Conservation (phyloP, 2,113 vertebrate species). For the Panurus biarmicus region DNA sequence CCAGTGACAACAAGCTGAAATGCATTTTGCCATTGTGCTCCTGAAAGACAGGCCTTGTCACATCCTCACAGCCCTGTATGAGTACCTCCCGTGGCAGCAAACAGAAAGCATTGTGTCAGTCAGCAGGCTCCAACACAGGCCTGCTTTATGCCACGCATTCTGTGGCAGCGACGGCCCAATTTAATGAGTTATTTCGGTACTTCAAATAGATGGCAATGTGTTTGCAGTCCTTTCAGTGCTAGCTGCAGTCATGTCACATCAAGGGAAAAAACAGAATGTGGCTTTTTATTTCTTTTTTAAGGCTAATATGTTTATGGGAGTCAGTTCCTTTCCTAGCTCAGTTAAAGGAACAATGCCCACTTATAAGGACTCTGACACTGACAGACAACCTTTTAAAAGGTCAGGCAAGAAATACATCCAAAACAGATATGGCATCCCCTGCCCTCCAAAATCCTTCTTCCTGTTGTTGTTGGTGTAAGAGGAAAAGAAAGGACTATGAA, state of each 20-base stretch:
- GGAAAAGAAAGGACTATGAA: background rate
- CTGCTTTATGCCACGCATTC: background rate
- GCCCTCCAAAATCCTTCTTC: background rate
- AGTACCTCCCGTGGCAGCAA: conserved; percentile 17
- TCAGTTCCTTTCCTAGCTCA: background rate
- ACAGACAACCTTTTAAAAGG: background rate
- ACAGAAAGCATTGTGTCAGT: conserved; percentile 5
- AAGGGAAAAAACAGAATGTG: background rate
- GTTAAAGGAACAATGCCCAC: background rate
- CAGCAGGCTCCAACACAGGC: conserved; percentile 1
- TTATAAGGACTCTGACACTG: background rate
- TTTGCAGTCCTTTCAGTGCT: background rate
- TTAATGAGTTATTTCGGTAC: background rate
- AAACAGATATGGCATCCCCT: background rate
- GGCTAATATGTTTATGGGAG: background rate
- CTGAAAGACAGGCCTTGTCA: conserved; percentile 26
- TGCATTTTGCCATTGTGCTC: conserved; percentile 9
- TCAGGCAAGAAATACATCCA: background rate
- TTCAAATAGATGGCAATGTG: background rate
- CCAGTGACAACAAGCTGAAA: background rate
- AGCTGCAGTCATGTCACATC: background rate
- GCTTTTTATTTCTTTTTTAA: background rate
- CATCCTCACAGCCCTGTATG: background rate
- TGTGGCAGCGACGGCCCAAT: background rate
- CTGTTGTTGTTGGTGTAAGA: background rate